phyloP scores from a whole-genome alignment of 2,888 invertebrate genomes.

The Cerastis leucographa region DNA sequence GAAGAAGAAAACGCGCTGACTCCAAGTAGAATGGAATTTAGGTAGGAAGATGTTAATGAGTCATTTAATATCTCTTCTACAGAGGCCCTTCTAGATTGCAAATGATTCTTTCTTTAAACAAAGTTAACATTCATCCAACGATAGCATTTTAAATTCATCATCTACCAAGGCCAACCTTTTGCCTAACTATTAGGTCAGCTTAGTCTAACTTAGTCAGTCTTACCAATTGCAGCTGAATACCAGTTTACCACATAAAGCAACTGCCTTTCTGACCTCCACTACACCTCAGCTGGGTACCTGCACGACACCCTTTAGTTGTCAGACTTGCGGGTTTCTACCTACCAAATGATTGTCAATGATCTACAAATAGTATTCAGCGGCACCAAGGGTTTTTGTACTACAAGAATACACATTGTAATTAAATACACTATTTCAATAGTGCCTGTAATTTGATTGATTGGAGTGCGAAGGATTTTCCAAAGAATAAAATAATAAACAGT shows the following conservation, averaged over 20 bases:
- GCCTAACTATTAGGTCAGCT: background rate
- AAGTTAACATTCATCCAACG: background rate
- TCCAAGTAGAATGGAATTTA: too few relatives aligned
- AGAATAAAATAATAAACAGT: background rate
- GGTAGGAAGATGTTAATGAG: too few relatives aligned
- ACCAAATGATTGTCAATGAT: background rate
- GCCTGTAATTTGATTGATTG: background rate
- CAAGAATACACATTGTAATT: background rate
- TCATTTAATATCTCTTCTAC: background rate
- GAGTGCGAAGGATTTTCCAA: background rate
- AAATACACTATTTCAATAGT: background rate
- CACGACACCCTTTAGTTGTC: background rate
- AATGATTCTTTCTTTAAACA: background rate
- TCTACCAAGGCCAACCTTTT: background rate
- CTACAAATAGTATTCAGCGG: background rate
- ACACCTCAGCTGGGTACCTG: background rate
- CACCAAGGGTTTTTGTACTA: accelerated
- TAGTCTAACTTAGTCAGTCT: background rate
- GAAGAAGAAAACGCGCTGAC: too few relatives aligned
- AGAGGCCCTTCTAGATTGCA: too few relatives aligned
- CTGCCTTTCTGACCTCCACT: background rate
- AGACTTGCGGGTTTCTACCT: background rate
- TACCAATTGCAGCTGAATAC: too few relatives aligned
- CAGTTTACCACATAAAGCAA: background rate
- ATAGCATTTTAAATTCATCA: background rate